Base-by-base conservation (phyloP, 2,888 invertebrate genomes). In the Enchytraeus crypticus region DNA sequence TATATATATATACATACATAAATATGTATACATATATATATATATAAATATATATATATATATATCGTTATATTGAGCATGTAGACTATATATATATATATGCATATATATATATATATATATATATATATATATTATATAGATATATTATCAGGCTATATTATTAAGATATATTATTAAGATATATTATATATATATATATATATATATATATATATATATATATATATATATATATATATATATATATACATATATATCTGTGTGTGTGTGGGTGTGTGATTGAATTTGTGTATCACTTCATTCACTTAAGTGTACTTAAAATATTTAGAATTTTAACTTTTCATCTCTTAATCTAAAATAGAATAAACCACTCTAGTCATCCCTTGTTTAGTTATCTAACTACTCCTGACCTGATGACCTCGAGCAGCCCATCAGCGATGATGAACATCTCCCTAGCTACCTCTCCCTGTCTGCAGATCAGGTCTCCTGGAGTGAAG, bases 391-490 rank as follows among this genome's bases (percentile, higher is more conserved):
- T n/a, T n/a, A n/a, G n/a, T n/a, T n/a, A n/a, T n/a, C n/a, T n/a
- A n/a, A n/a, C n/a, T n/a, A n/a, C n/a, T n/a, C 5, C 30, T 4
- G 18, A 63, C 63, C 63, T 63, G 43, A 63, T 61, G 23, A 63
- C 63, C 45, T 63, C 60, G 8, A 63, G 60, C 21, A 63, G 57
- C 11, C 95, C 96, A 78, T 95, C 95, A 2, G 95, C 95, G 75
- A 96, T 95, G 71, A 96, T 96, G 77, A 95, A 96, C 95, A 96
- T 96, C 81, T 96, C 96, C 66, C 95, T 83, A 0, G 95, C 95
- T 26, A 92, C 90, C 81, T 92, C 88, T 72, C 62, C 62, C 81
- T 93, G 91, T 45, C 95, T 85, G 77, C 95, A 95, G 75, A 96
- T 93, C 64, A 93, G 88, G 80, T 96, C 95, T 27, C 95, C 95